Base-by-base conservation (phyloP, 2,797 vertebrate genomes). In the Leptatherina wallacei region DNA sequence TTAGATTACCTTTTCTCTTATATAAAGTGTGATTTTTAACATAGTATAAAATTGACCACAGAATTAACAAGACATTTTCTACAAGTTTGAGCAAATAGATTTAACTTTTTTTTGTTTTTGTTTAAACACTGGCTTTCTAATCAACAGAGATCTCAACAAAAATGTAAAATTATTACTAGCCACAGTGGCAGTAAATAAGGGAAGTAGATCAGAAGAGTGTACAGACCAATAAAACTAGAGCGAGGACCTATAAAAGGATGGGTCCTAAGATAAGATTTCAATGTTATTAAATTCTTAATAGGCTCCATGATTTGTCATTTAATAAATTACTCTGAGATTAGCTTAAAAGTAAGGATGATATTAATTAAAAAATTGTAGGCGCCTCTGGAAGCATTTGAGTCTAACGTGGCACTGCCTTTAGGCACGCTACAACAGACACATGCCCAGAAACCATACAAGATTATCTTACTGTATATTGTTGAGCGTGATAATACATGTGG, bases 221-320 rank as follows among this genome's bases (percentile, higher is more conserved):
- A 29, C 22, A 40, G 36, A 40, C 33, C 52, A 51, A 64, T 58
- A 55, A 65, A 71, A 67, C 22, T 27, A 59, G 36, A 65, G 65
- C 52, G 42, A 33, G 16, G 35, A 61, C 49, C 59, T 66, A 61
- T 60, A 33, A 71, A 44, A 10, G 0, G n/a, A 54, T 32, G 35
- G 35, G 32, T 52, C 22, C 44, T 63, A 35, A 61, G 52, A 71
- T 35, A 30, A 55, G 27, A 22, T 69, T 64, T 67, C 55, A 64
- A 40, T 47, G 59, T 69, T 58, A 69, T 78, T 73, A 64, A 47
- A 69, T 78, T 64, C 40, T 36, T 63, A 32, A 73, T 73, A 61
- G 60, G 49, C 24, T 27, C 30, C 30, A 64, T 44, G 33, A 56
- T 36, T 20, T 27, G n/a, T 10, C 16, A 35, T 73, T 73, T 51